Conservation (phyloP, 2,113 vertebrate genomes). For the Cromileptes altivelis region DNA sequence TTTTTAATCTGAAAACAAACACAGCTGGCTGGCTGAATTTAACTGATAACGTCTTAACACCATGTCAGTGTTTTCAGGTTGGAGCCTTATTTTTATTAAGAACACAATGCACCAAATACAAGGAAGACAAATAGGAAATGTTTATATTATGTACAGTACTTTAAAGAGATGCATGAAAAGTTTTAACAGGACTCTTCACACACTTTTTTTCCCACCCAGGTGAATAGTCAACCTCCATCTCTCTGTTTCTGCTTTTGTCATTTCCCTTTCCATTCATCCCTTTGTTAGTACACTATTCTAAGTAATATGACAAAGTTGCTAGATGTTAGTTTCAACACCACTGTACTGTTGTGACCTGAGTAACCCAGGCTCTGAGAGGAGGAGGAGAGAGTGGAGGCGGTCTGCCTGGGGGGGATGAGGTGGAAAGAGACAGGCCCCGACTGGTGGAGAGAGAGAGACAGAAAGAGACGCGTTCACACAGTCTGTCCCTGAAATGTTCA, state of each 20-base stretch:
- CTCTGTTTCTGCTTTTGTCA: background rate
- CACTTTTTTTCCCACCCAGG: too few species aligned
- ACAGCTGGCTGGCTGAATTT: background rate
- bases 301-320: background rate
- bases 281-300: background rate
- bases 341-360: constrained; percentile 44
- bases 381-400: constrained; percentile 22
- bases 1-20: too few species aligned
- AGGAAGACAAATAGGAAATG: background rate
- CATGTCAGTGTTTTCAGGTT: background rate
- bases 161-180: background rate
- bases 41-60: background rate
- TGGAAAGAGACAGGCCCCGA: constrained; percentile 60
- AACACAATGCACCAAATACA: background rate
- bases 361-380: constrained; percentile 31
- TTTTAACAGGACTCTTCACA: too few species aligned
- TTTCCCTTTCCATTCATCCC: background rate
- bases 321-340: background rate
- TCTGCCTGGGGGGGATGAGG: constrained; percentile 13
- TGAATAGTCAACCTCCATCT: background rate
- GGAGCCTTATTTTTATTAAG: too few species aligned
- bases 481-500: too few species aligned
- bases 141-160: background rate
- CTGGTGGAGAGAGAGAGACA: constrained; percentile 48
- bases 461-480: background rate